Percentiles rank a stretch among this genome's conserved stretches.
phyloP scores from a whole-genome alignment of 2,888 invertebrate species.

The Xanthorhoe designata region DNA sequence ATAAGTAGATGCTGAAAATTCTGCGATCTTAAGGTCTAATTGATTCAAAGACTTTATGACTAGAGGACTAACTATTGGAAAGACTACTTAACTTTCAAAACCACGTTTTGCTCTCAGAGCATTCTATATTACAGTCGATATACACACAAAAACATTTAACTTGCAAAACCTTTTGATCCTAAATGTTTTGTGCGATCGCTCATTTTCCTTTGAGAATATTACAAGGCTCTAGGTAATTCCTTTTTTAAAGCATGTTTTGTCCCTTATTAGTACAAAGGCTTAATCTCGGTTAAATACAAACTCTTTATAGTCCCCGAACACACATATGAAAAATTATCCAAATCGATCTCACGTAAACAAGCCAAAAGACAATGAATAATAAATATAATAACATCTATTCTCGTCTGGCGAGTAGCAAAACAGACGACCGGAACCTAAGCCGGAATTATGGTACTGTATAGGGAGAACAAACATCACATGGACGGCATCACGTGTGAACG shows the following conservation, averaged over 20 bases:
- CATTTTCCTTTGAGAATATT: too few relatives aligned
- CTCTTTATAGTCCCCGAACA: conserved; percentile 21
- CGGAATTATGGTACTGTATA: conserved; percentile 58
- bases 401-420: conserved; percentile 51
- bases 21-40: too few relatives aligned
- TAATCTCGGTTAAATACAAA: background rate
- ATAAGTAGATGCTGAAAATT: too few relatives aligned
- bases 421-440: conserved; percentile 55
- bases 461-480: conserved; percentile 56
- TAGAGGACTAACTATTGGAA: too few relatives aligned
- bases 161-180: too few relatives aligned
- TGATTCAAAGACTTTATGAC: too few relatives aligned
- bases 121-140: too few relatives aligned
- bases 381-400: conserved; percentile 57
- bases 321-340: conserved; percentile 31
- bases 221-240: too few relatives aligned
- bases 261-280: background rate
- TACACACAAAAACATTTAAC: too few relatives aligned
- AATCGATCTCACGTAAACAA: conserved; percentile 46
- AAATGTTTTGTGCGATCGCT: too few relatives aligned
- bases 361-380: conserved; percentile 51
- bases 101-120: too few relatives aligned
- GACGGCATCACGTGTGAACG: conserved; percentile 55
- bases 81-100: too few relatives aligned
- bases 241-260: background rate